Evolutionary conservation across 2,888 invertebrate genomes (phyloP).

Genomic region (Sicus ferrugineus): DNA sequence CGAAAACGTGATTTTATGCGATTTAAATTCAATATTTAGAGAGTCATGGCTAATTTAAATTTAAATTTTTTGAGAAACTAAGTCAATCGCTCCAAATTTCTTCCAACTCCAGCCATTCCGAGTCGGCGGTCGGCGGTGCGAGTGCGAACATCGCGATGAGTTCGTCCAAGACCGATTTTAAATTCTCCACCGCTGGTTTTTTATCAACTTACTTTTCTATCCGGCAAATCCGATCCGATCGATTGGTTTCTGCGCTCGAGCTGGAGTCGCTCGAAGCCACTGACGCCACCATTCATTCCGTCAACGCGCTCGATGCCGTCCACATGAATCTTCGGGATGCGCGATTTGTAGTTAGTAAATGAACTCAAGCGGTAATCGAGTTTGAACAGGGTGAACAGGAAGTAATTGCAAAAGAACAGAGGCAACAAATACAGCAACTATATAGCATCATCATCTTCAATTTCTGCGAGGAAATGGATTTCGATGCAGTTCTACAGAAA

Average conservation of each 20-base stretch:
- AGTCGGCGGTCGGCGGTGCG: too few relatives aligned
- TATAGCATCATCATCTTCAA: not conserved
- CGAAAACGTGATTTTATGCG: conserved; percentile 22
- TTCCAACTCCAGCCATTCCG: too few relatives aligned
- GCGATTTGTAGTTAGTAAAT: not conserved
- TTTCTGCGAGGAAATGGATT: conserved; percentile 55
- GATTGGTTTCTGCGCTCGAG: not conserved
- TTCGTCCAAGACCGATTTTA: conserved; percentile 16
- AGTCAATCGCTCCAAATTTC: too few relatives aligned
- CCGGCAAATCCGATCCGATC: not conserved
- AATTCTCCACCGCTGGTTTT: not conserved
- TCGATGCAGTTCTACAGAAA: conserved; percentile 66
- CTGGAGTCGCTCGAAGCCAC: conserved; percentile 6
- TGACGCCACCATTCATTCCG: conserved; percentile 1
- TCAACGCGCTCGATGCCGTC: not conserved
- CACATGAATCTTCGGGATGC: conserved; percentile 2
- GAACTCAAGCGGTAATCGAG: not conserved
- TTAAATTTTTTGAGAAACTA: too few relatives aligned
- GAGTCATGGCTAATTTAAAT: too few relatives aligned
- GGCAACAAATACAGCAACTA: not conserved
- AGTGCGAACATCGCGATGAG: not conserved
- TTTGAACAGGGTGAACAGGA: not conserved
- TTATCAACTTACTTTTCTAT: conserved; percentile 11
- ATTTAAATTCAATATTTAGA: not conserved
- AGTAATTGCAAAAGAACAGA: not conserved